Percentiles rank a stretch among this genome's conserved stretches.
Conservation (phyloP, 1,140 invertebrate species). For the Caerostris darwini region DNA sequence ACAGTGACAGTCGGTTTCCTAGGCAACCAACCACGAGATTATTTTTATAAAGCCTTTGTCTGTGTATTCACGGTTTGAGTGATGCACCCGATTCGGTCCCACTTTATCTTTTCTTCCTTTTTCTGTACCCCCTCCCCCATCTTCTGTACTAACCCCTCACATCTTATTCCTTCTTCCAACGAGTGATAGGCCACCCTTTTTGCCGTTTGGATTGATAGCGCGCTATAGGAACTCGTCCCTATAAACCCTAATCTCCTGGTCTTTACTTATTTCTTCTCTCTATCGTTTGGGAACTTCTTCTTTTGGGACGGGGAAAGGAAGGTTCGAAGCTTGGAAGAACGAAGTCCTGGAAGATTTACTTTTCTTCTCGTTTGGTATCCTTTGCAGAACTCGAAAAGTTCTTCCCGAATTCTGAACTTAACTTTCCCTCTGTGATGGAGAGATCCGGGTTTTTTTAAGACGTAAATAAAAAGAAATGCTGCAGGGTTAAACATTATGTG, state of each 20-base stretch:
- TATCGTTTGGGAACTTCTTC: conserved; percentile 5
- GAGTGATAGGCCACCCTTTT: conserved; percentile 28
- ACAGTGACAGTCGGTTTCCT: conserved; percentile 60
- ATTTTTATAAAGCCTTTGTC: conserved; percentile 62
- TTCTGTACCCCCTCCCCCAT: not conserved
- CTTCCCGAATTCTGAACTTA: not conserved
- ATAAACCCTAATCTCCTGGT: conserved; percentile 8
- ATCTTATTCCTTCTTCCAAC: not conserved
- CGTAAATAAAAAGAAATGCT: not conserved
- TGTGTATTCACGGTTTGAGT: conserved; percentile 60
- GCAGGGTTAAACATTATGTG: too few species aligned
- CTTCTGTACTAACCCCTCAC: too few species aligned
- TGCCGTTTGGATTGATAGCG: conserved; percentile 14
- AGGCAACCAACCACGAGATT: conserved; percentile 62
- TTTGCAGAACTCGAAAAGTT: not conserved
- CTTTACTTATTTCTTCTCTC: conserved; percentile 1
- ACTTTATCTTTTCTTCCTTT: conserved; percentile 8
- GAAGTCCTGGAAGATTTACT: not conserved
- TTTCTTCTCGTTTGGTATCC: not conserved
- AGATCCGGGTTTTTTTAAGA: not conserved
- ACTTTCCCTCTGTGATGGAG: not conserved
- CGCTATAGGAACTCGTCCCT: not conserved
- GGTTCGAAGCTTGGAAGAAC: too few species aligned
- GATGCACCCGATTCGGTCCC: conserved; percentile 22
- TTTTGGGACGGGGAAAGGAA: not conserved